Evolutionary conservation across 2,888 invertebrate species (phyloP).

Genomic region (Petrolisthes cinctipes): DNA sequence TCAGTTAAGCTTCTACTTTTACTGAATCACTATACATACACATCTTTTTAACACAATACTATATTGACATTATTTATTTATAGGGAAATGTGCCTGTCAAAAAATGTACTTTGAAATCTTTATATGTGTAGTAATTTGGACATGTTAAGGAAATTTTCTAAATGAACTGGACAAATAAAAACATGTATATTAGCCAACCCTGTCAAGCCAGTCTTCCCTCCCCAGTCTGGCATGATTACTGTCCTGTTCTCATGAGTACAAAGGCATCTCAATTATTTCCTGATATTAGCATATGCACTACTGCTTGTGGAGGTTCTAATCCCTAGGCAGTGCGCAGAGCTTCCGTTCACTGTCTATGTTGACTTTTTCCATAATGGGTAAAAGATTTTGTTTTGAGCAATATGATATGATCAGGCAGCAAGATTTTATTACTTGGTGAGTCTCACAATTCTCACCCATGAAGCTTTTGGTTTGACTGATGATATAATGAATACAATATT

Average conservation of each 20-base stretch:
- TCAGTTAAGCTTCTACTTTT: conserved; percentile 23
- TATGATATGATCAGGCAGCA: too few species aligned
- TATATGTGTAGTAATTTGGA: neutral
- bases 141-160: conserved; percentile 10
- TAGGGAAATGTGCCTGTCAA: conserved; percentile 34
- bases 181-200: neutral
- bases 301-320: conserved; percentile 10
- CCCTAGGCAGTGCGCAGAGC: neutral
- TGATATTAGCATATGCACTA: conserved; percentile 2
- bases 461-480: too few species aligned
- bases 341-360: neutral
- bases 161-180: neutral
- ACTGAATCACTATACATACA: neutral
- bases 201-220: conserved; percentile 3
- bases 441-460: too few species aligned
- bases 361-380: neutral
- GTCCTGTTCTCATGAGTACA: conserved; percentile 51
- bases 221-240: neutral
- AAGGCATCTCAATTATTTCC: conserved; percentile 49
- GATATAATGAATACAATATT: too few species aligned
- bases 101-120: conserved; percentile 35
- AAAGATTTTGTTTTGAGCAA: too few species aligned
- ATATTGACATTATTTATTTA: conserved; percentile 17
- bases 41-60: conserved; percentile 19
- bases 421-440: too few species aligned